A percentile compares a stretch with the other conserved stretches of the same genome.
Conservation (phyloP, 2,888 invertebrate species). For the Acanthosepion esculentum region DNA sequence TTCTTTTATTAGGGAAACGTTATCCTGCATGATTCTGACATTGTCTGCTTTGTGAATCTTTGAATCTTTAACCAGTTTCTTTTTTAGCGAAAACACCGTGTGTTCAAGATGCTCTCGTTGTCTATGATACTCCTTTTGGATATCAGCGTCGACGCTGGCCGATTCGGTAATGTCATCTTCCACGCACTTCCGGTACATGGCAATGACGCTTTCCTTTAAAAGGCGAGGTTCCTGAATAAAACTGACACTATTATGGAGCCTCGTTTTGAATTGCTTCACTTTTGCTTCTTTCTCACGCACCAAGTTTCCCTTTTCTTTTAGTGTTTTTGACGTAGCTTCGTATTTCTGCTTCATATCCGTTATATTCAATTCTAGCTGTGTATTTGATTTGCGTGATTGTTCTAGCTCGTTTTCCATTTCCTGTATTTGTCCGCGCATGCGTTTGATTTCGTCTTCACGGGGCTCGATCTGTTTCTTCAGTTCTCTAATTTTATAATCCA, state of each 20-base stretch:
- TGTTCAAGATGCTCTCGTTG: conserved; percentile 88
- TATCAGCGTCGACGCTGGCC: conserved; percentile 75
- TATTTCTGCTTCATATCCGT: conserved; percentile 86
- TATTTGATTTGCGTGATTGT: conserved; percentile 84
- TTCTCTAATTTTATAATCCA: conserved; percentile 91
- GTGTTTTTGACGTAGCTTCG: conserved; percentile 82
- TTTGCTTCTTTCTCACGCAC: conserved; percentile 76
- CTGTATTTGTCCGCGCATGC: conserved; percentile 85
- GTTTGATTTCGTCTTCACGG: conserved; percentile 87
- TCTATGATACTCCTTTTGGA: conserved; percentile 78
- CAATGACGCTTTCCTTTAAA: conserved; percentile 78
- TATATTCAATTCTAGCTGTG: conserved; percentile 83
- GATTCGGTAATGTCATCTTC: conserved; percentile 75
- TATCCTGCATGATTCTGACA: conserved; percentile 84
- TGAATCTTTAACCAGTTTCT: conserved; percentile 76
- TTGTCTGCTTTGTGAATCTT: conserved; percentile 78
- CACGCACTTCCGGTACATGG: conserved; percentile 75
- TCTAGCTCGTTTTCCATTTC: conserved; percentile 88
- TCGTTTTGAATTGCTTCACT: conserved; percentile 85
- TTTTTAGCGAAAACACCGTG: conserved; percentile 78
- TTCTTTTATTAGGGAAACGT: conserved; percentile 84
- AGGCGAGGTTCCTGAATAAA: conserved; percentile 85
- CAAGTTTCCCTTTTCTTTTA: conserved; percentile 79
- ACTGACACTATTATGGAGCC: conserved; percentile 86
- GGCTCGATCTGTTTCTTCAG: conserved; percentile 90